Conservation (phyloP, 1,140 invertebrate genomes). For the Vollenhovia emeryi region DNA sequence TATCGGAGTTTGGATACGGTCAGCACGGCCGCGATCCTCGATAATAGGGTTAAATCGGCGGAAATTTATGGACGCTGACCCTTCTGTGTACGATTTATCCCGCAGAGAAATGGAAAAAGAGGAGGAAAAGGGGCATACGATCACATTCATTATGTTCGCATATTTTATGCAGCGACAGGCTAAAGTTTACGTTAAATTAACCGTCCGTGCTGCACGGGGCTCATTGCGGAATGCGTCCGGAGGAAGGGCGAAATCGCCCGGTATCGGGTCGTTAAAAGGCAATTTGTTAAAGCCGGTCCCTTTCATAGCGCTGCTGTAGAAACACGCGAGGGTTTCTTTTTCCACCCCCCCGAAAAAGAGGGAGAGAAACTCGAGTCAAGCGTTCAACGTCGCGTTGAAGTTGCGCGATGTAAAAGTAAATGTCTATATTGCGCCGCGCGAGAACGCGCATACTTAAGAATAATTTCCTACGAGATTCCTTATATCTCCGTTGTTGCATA, state of each 20-base stretch:
- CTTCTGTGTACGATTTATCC: slow-evolving; percentile 5
- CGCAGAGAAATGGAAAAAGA: neutral
- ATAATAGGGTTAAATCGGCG: slow-evolving; percentile 48
- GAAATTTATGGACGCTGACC: slow-evolving; percentile 37
- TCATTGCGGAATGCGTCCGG: slow-evolving; percentile 32
- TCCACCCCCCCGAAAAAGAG: neutral
- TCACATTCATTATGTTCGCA: slow-evolving; percentile 50
- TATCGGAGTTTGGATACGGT: slow-evolving; percentile 27
- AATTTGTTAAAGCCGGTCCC: slow-evolving; percentile 63
- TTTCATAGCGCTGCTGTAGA: slow-evolving; percentile 25
- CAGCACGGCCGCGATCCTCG: slow-evolving; percentile 21
- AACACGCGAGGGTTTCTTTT: slow-evolving; percentile 47
- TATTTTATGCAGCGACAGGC: slow-evolving; percentile 29
- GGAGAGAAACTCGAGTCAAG: neutral
- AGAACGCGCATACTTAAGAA: neutral
- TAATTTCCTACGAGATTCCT: slow-evolving; percentile 25
- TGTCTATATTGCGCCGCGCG: neutral
- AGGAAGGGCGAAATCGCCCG: slow-evolving; percentile 1
- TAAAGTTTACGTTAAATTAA: slow-evolving; percentile 59
- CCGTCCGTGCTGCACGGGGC: neutral
- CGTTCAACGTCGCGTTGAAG: slow-evolving; percentile 5
- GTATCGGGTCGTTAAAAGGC: slow-evolving; percentile 63
- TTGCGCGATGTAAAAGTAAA: slow-evolving; percentile 29
- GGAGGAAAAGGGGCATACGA: slow-evolving; percentile 12
- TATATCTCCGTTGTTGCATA: neutral